Evolutionary conservation across 2,797 vertebrate species (phyloP).

Genomic region (Emydoidea blandingii): DNA sequence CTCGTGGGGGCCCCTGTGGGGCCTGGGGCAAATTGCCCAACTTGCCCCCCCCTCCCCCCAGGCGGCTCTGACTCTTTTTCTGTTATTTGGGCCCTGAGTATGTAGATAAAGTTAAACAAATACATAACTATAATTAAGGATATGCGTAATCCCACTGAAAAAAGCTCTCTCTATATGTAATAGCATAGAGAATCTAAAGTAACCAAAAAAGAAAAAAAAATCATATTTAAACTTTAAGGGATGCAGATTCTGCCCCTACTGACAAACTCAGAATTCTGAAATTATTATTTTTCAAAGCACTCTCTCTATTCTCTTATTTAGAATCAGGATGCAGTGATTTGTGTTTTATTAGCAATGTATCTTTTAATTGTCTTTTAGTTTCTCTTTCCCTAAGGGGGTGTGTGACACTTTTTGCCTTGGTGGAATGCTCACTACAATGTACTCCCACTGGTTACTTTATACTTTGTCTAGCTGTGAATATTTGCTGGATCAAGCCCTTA

Average conservation of each 20-base stretch:
- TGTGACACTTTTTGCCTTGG: neutral
- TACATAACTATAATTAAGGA: neutral
- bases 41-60: too few relatives aligned
- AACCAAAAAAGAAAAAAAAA: neutral
- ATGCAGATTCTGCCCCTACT: neutral
- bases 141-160: neutral
- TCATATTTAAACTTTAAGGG: neutral
- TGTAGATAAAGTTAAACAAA: neutral
- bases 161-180: neutral
- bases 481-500: neutral
- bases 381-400: neutral
- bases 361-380: neutral
- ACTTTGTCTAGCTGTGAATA: neutral
- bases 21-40: too few relatives aligned
- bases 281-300: neutral
- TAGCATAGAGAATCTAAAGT: neutral
- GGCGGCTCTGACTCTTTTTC: neutral
- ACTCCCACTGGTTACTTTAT: neutral
- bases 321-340: too few relatives aligned
- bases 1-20: too few relatives aligned
- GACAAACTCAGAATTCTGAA: neutral
- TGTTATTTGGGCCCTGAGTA: neutral
- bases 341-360: neutral
- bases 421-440: neutral
- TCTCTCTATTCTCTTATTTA: neutral